A percentile compares a stretch with the other conserved stretches of the same genome.
Conservation (phyloP, 2,888 invertebrate species). For the Teleogryllus oceanicus region DNA sequence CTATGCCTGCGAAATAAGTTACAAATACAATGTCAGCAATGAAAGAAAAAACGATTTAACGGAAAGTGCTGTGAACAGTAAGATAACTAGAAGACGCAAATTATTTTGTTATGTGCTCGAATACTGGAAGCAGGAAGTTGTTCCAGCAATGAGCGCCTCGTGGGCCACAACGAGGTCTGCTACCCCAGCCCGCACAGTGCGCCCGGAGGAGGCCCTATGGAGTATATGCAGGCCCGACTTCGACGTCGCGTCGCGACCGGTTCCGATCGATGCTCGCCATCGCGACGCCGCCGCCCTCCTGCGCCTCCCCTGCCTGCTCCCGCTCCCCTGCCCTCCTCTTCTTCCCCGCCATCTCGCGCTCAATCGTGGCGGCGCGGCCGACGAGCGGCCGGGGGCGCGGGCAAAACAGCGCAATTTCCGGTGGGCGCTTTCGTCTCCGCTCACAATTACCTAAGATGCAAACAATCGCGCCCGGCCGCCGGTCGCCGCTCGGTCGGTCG, state of each 20-base stretch:
- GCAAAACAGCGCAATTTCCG: constrained; percentile 18
- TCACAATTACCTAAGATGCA: constrained; percentile 9
- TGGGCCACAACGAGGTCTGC: too few species aligned
- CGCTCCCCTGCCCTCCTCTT: neutral
- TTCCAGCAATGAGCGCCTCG: too few species aligned
- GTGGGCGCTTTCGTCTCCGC: neutral
- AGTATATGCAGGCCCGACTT: neutral
- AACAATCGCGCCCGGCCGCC: neutral
- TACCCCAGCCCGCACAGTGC: too few species aligned
- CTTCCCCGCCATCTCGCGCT: neutral
- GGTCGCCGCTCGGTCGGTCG: neutral
- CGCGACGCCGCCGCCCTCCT: neutral
- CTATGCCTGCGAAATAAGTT: too few species aligned
- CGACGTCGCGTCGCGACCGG: neutral
- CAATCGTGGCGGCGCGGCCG: neutral
- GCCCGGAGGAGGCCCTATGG: too few species aligned
- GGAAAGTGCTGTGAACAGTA: too few species aligned
- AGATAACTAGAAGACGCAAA: too few species aligned
- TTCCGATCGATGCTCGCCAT: neutral
- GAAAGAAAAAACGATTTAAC: too few species aligned
- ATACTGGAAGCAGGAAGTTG: too few species aligned
- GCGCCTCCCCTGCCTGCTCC: neutral
- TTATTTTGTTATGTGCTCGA: too few species aligned
- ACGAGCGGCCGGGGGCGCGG: too few species aligned
- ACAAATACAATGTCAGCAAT: too few species aligned